Base-by-base conservation (phyloP, 2,113 vertebrate genomes). In the Ceyx melanurus region DNA sequence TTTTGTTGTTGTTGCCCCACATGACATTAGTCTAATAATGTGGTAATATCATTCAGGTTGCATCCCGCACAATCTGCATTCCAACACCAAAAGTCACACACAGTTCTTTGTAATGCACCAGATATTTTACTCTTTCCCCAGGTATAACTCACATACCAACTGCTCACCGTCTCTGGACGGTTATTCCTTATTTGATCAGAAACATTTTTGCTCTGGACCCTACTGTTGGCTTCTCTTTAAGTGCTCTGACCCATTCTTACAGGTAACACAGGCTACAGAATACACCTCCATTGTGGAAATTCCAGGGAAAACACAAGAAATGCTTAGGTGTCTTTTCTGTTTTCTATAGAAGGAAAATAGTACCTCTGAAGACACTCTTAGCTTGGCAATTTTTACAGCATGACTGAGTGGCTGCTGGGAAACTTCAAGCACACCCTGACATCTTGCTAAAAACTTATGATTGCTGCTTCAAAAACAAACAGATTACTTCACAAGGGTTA, bases 241-340 rank as follows among this genome's bases (percentile, higher is more conserved):
- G 3, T 19, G 28, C 16, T 28, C 48, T 19, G 28, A 8, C 25
- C 16, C 17, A 14, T 25, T 81, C 56, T 26, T 40, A 23, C 0
- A 1, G 35, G 22, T 46, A 67, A 28, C 15, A 33, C 10, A 31
- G 20, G 3, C 2, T 6, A 50, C 7, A 51, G 19, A 74, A 54
- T 5, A 54, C 2, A 5, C 14, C 35, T 12, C 4, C 1, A 0
- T 45, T 9, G 3, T 8, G 13, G 66, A 61, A 85, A 35, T 7
- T 31, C 58, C 21, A 17, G 19, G 73, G 21, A 50, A 67, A 2
- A 29, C 8, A 26, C 7, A 81, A 18, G 12, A 48, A 48, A 28
- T 3, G 35, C 2, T 2, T 28, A 13, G 0, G 4, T 22, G 5
- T 8, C 22, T 72, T 56, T 7, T 31, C 21, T 42, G 5, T n/a